Evolutionary conservation across 2,113 vertebrate species (phyloP).

Genomic region (Mormoops blainvillei): DNA sequence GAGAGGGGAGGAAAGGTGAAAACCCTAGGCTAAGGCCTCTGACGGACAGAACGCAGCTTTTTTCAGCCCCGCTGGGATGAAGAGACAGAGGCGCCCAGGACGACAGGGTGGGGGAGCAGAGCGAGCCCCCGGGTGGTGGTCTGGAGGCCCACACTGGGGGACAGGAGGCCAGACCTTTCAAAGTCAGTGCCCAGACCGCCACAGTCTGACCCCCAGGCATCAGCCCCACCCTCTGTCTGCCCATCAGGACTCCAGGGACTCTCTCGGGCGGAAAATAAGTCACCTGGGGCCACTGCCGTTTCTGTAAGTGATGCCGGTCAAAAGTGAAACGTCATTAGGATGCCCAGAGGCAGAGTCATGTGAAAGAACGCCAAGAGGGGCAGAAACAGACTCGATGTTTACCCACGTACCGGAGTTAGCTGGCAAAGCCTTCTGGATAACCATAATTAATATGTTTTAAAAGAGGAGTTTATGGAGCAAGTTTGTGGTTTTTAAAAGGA

Average conservation of each 20-base stretch:
- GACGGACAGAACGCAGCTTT: not conserved
- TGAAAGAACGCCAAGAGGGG: not conserved
- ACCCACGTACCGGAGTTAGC: not conserved
- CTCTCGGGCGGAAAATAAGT: not conserved
- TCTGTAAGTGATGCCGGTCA: not conserved
- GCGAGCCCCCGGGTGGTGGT: not conserved
- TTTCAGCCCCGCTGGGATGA: not conserved
- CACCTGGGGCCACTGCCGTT: no score
- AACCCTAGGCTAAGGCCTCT: not conserved
- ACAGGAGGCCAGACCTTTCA: accelerated
- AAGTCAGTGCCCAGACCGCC: not conserved
- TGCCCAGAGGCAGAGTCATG: not conserved
- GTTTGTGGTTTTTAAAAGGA: not conserved
- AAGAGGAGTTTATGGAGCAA: not conserved
- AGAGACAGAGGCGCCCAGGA: accelerated
- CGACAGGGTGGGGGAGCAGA: accelerated
- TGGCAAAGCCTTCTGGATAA: not conserved
- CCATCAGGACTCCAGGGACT: not conserved
- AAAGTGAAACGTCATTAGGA: not conserved
- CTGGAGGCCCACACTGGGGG: not conserved
- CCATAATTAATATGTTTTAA: not conserved
- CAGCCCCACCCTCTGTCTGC: not conserved
- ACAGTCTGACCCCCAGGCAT: not conserved
- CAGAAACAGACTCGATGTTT: not conserved
- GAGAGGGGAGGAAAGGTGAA: not conserved